These are phyloP conservation scores for Agrenia bidenticulata DNA, from an alignment of 2,888 invertebrate species.

Conservation along the genomic window DNA sequence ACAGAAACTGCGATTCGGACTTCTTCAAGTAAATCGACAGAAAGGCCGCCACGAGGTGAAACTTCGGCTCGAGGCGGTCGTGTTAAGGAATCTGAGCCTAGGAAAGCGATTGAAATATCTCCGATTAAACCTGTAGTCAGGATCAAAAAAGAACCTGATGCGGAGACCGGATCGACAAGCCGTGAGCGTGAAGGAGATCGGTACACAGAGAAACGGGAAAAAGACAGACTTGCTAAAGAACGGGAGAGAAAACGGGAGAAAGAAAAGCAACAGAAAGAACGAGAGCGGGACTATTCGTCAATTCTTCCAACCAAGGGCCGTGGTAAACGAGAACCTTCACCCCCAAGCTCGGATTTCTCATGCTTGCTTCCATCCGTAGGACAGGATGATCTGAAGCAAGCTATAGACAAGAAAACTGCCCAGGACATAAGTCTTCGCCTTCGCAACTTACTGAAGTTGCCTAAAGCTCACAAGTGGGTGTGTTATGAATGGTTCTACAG, in stretches of 20 bases:
- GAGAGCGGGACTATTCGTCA: slow-evolving; percentile 26
- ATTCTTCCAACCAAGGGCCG: slow-evolving; percentile 25
- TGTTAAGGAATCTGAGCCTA: neutral
- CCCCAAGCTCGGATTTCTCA: neutral
- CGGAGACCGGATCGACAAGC: slow-evolving; percentile 4
- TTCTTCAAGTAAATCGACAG: neutral
- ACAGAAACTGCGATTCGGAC: too few species aligned
- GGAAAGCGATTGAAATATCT: neutral
- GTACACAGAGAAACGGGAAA: slow-evolving; percentile 22
- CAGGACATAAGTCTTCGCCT: slow-evolving; percentile 86
- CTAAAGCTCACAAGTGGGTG: slow-evolving; percentile 99
- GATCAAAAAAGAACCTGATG: slow-evolving; percentile 19
- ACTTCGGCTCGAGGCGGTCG: neutral
- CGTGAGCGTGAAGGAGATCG: slow-evolving; percentile 49
- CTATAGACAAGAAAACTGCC: slow-evolving; percentile 80
- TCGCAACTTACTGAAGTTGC: slow-evolving; percentile 89
- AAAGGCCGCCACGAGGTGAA: neutral
- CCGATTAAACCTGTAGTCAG: neutral
- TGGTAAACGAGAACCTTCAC: slow-evolving; percentile 15
- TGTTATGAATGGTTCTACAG: slow-evolving; percentile 99
- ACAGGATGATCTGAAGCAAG: slow-evolving; percentile 54
- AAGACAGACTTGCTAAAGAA: slow-evolving; percentile 28
- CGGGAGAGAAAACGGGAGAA: slow-evolving; percentile 27
- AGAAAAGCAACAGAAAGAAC: slow-evolving; percentile 15
- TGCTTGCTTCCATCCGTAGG: neutral